Evolutionary conservation across 1,140 invertebrate species (phyloP).

Genomic region (Solenopsis fugax): DNA sequence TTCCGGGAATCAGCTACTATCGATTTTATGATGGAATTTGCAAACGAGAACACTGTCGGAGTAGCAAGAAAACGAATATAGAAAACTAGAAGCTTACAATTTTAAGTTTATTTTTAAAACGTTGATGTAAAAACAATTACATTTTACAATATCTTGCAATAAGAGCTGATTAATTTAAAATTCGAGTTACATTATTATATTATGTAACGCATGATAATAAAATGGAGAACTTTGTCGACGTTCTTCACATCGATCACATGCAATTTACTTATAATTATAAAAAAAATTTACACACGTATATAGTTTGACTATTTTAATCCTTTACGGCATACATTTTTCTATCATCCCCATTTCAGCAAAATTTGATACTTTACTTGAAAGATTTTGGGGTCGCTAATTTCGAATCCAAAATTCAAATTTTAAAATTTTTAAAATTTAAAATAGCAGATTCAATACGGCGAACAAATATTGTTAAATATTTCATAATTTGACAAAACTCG

Average conservation of each 20-base stretch:
- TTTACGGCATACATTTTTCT: too few species aligned
- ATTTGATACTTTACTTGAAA: too few species aligned
- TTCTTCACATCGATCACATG: neutral
- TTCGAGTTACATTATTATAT: neutral
- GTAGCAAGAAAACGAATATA: neutral
- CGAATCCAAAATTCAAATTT: too few species aligned
- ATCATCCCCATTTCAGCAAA: too few species aligned
- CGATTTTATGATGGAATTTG: constrained; percentile 17
- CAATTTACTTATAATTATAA: neutral
- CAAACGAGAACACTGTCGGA: neutral
- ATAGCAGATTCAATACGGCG: too few species aligned
- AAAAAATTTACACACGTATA: neutral
- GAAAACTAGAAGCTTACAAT: neutral
- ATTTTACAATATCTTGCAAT: neutral
- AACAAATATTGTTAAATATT: too few species aligned
- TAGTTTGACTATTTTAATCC: neutral
- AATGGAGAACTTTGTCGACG: neutral
- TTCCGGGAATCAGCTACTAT: neutral
- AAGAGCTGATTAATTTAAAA: neutral
- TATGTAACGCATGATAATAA: neutral
- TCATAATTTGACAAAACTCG: too few species aligned
- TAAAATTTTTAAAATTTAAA: too few species aligned
- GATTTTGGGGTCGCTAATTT: too few species aligned
- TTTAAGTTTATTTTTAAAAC: neutral
- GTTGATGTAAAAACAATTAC: neutral